Evolutionary conservation across 2,888 invertebrate species (phyloP), one percentile per base, ranked within the genome.

Genomic region (Troides oblongomaculatus): DNA sequence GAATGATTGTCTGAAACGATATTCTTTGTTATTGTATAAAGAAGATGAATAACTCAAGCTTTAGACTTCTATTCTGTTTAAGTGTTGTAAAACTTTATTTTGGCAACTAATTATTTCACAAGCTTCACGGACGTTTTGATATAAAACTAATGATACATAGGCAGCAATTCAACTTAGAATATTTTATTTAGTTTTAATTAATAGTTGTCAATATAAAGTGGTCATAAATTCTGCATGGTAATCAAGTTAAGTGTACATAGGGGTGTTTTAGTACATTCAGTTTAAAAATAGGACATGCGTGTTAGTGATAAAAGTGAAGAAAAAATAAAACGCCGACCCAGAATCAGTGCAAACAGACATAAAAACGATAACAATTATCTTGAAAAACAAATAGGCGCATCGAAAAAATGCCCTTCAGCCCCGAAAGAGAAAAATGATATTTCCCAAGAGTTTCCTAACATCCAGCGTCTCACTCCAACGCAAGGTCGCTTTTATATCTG

Each of bases 371-470:
- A 77, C 77, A 73, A 78, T 80, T 77, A 76, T 77, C 76, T 78
- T 74, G 76, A 85, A 79, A 81, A 84, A 81, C 82, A 88, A 87
- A 87, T 84, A 86, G 78, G 79, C 60, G 56, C 66, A 66, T 67
- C 78, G 79, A 84, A 88, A 90, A 90, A 90, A 85, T 83, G 91
- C 91, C 92, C 91, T 92, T 90, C 91, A 81, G 79, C 75, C 80
- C 85, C 87, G 85, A 89, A 88, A 87, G 89, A 89, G 88, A 91
- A 91, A 91, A 92, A 90, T 87, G 68, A 85, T 88, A 86, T 92
- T 91, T 91, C 90, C 91, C 87, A 92, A 91, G 81, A 86, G 89
- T 92, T 92, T 92, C 91, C 88, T 84, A 92, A 92, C 84, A 80
- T 85, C 77, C 76, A 75, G 74, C 76, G 82, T 90, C 92, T 86